phyloP scores from a whole-genome alignment of 2,797 vertebrate genomes.

The Hippocampus kuda region DNA sequence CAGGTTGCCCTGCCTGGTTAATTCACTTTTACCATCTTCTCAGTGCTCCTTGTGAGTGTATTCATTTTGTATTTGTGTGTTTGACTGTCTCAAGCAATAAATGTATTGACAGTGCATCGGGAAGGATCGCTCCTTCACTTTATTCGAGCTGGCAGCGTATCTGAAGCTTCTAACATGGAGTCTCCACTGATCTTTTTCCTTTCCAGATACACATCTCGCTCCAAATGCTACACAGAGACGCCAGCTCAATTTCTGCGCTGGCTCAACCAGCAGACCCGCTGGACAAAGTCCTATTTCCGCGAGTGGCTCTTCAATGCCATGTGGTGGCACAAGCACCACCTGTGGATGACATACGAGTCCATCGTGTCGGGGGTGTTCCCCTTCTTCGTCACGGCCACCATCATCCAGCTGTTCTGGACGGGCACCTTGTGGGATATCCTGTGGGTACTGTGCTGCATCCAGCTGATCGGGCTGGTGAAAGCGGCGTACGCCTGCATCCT shows the following conservation, averaged over 20 bases:
- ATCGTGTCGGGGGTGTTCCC: conserved; percentile 81
- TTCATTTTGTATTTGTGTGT: too few relatives aligned
- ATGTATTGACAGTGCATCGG: too few relatives aligned
- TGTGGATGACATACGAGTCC: conserved; percentile 91
- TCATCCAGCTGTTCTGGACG: conserved; percentile 75
- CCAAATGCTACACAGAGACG: conserved; percentile 83
- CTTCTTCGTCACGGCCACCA: conserved; percentile 81
- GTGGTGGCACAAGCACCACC: conserved; percentile 87
- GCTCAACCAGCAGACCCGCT: conserved; percentile 85
- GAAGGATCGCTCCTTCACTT: too few relatives aligned
- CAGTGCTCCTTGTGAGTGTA: too few relatives aligned
- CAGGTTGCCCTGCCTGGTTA: too few relatives aligned
- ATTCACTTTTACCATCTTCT: too few relatives aligned
- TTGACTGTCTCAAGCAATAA: too few relatives aligned
- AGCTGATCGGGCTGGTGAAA: conserved; percentile 77
- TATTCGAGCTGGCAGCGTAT: too few relatives aligned
- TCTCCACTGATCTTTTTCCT: background rate
- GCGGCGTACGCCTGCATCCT: conserved; percentile 74
- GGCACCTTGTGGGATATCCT: conserved; percentile 78
- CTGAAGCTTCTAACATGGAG: background rate
- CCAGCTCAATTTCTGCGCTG: conserved; percentile 78
- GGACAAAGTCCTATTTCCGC: conserved; percentile 85
- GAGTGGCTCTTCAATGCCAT: conserved; percentile 86
- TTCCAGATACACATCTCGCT: conserved; percentile 73
- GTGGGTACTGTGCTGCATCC: conserved; percentile 81